Base-by-base conservation (phyloP, 2,113 vertebrate genomes). In the Polypterus senegalus region DNA sequence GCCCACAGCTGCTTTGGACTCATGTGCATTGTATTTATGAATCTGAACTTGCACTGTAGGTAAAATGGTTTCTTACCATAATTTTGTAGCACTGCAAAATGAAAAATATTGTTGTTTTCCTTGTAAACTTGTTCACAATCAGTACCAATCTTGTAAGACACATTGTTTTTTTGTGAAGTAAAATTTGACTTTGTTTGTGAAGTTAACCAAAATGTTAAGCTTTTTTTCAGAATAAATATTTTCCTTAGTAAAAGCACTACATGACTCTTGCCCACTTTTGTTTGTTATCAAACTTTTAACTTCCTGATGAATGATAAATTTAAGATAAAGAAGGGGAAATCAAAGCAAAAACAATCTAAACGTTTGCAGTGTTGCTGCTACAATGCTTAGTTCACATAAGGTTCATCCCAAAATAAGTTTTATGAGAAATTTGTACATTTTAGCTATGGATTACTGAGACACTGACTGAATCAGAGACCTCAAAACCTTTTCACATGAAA, bases 221-320 rank as follows among this genome's bases (percentile, higher is more conserved):
- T 60, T 56, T 61, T 44, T 56, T 61, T 54, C 9, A 27, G 46
- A 72, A 66, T 74, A 67, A 70, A 74, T 74, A 74, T 70, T 72
- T 72, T 74, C 68, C 66, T 47, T 70, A 70, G 68, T 72, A 72
- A 74, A 72, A 66, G 66, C 65, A 65, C 54, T 48, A 49, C 54
- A 61, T 52, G 47, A 45, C 51, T 44, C 57, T 47, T 59, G 27
- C 48, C 9, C 48, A 61, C 43, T 27, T 61, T 54, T 43, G 57
- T 47, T 58, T 57, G n/a, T 55, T n/a, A 11, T 52, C n/a, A 27
- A 27, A 1, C 1, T 27, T 27, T 27, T 27, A 27, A 27, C 27
- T 27, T 27, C 27, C 27, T 27, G 2, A 27, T 27, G 27, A 27
- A 27, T 27, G 27, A 27, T 27, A 27, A 27, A 27, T 27, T 27